Evolutionary conservation across 2,797 vertebrate species (phyloP).

Genomic region (Rhabdomys pumilio): DNA sequence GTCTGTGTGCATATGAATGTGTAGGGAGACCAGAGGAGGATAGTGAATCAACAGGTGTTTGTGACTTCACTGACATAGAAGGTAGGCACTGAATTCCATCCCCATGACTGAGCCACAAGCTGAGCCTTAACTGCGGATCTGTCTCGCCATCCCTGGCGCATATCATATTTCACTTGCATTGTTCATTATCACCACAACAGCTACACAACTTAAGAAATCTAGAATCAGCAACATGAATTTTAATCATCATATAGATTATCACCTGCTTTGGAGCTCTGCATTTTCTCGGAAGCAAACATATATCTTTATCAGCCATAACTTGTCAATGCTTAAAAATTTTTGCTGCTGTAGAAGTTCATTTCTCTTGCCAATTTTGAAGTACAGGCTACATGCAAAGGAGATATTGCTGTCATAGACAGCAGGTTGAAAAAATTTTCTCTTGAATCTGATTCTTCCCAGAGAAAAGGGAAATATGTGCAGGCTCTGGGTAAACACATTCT

Average conservation of each 20-base stretch:
- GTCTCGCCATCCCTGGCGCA: neutral
- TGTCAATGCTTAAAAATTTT: neutral
- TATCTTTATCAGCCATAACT: neutral
- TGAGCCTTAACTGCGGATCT: no score
- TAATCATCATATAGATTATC: neutral
- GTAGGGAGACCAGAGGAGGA: neutral
- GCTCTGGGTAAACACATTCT: conserved; percentile 22
- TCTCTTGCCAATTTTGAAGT: neutral
- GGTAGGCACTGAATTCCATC: neutral
- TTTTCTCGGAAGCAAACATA: neutral
- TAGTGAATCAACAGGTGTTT: no score
- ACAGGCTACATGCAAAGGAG: neutral
- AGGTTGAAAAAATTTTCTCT: neutral
- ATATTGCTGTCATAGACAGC: neutral
- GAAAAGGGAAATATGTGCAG: neutral
- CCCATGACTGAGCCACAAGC: neutral
- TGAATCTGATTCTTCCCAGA: conserved; percentile 38
- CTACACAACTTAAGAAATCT: neutral
- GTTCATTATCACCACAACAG: neutral
- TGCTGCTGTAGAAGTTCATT: neutral
- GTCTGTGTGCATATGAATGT: no score
- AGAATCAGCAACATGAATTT: neutral
- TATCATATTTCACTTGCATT: neutral
- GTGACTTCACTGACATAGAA: no score
- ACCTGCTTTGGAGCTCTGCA: neutral